Evolutionary conservation across 2,113 vertebrate species (phyloP).

Genomic region (Pseudorectes ferrugineus): DNA sequence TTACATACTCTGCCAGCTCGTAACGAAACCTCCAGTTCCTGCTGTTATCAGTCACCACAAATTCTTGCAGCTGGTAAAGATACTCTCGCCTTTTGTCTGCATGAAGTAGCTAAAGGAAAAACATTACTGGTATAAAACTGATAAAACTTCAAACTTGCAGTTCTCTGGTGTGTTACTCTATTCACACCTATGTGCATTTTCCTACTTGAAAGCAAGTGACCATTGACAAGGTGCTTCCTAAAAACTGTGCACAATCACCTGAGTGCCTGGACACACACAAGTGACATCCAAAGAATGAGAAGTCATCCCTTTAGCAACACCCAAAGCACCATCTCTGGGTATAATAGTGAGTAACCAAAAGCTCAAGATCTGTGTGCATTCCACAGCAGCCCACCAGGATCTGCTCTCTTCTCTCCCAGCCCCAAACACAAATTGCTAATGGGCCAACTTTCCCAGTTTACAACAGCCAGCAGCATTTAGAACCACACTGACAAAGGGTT

Average conservation of each 20-base stretch:
- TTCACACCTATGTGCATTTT: background rate
- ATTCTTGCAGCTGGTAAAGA: constrained; percentile 78
- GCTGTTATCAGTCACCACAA: constrained; percentile 74
- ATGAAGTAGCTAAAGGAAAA: constrained; percentile 71
- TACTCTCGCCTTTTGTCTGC: constrained; percentile 78
- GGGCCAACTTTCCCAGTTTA: background rate
- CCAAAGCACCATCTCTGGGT: background rate
- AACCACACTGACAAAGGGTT: background rate
- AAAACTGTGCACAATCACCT: background rate
- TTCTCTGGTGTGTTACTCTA: background rate
- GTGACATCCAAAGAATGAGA: background rate
- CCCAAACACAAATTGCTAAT: background rate
- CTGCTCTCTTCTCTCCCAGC: background rate
- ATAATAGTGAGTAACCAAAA: background rate
- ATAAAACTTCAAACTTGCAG: background rate
- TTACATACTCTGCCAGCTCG: constrained; percentile 75
- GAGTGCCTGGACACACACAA: background rate
- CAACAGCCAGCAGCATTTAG: background rate
- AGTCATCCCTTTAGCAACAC: background rate
- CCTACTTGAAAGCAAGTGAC: background rate
- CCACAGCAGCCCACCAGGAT: background rate
- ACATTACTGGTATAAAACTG: background rate
- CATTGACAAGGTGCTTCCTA: background rate
- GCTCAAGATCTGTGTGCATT: background rate
- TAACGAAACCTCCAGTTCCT: constrained; percentile 78